phyloP scores from a whole-genome alignment of 2,888 invertebrate species.

The Acanthosoma haemorrhoidale region DNA sequence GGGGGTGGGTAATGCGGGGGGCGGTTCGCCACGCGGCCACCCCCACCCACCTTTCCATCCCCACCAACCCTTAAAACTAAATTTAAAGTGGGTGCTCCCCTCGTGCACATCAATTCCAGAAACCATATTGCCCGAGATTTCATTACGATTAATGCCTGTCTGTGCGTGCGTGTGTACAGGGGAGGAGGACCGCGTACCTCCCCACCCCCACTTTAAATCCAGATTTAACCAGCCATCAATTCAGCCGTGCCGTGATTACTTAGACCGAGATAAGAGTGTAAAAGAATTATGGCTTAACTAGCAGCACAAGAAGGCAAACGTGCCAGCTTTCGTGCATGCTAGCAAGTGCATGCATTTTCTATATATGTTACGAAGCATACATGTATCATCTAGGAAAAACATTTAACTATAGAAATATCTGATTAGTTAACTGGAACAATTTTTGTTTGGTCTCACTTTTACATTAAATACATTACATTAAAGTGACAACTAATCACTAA shows the following conservation, averaged over 20 bases:
- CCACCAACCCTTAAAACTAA: conserved; percentile 40
- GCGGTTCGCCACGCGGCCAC: conserved; percentile 34
- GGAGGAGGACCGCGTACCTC: neutral
- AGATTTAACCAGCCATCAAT: conserved; percentile 32
- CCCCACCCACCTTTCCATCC: conserved; percentile 36
- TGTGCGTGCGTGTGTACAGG: neutral
- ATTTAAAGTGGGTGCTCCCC: conserved; percentile 40
- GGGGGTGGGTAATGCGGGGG: conserved; percentile 25
- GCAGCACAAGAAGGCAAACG: neutral
- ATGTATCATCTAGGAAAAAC: no score
- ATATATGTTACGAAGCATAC: no score
- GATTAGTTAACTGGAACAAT: no score
- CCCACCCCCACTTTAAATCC: conserved; percentile 26
- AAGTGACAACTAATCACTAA: no score
- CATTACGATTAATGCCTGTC: conserved; percentile 51
- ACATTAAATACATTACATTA: no score
- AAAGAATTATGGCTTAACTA: neutral
- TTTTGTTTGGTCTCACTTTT: no score
- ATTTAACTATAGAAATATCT: no score
- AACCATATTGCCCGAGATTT: conserved; percentile 49
- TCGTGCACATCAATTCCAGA: conserved; percentile 41
- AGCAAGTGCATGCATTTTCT: no score
- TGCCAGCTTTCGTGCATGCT: no score
- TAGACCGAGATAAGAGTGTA: conserved; percentile 8
- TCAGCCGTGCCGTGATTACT: neutral